Base-by-base conservation (phyloP, 1,140 invertebrate species). In the Linepithema humile region DNA sequence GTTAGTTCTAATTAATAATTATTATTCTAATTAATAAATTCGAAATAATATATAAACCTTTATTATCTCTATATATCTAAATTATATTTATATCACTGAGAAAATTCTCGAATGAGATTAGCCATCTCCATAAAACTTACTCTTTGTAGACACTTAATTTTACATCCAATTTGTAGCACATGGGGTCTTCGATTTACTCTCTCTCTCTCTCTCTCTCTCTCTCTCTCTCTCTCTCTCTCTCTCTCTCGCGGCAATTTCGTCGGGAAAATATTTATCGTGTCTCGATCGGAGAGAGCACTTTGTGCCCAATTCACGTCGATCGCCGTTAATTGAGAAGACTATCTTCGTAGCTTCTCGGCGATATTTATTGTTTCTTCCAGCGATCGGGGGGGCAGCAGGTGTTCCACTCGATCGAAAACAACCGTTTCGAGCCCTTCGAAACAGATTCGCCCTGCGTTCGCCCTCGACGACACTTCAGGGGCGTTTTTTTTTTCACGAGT, bases 231-330 rank as follows among this genome's bases (percentile, higher is more conserved):
- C n/a, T n/a, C n/a, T n/a, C n/a, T n/a, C n/a, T n/a, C n/a, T n/a
- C n/a, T n/a, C 23, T 17, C 12, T 17, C 23, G 3, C 17, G 6
- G 35, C 6, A 40, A 69, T 40, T 67, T 17, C 29, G 53, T 12
- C 40, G 40, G 48, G 73, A 53, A 65, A 83, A 83, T 64, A 77
- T 83, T 83, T 83, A 64, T 83, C 23, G 72, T 45, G 15, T 45
- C 57, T 26, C 45, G 45, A 64, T 83, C 35, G 38, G 12, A 2
- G 20, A 74, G 59, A 43, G 26, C 48, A 55, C n/a, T 77, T 83
- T 78, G 38, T 78, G 72, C 15, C 82, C 59, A 29, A 64, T 83
- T 60, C 59, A 55, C 59, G 70, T 64, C 59, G 45, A 64, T 83
- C 72, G 70, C 12, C 43, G 32, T 82, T 74, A 82, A 72, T 74